These are phyloP conservation scores for Scatophagus argus DNA, from an alignment of 2,113 vertebrate genomes.

Conservation along the genomic window DNA sequence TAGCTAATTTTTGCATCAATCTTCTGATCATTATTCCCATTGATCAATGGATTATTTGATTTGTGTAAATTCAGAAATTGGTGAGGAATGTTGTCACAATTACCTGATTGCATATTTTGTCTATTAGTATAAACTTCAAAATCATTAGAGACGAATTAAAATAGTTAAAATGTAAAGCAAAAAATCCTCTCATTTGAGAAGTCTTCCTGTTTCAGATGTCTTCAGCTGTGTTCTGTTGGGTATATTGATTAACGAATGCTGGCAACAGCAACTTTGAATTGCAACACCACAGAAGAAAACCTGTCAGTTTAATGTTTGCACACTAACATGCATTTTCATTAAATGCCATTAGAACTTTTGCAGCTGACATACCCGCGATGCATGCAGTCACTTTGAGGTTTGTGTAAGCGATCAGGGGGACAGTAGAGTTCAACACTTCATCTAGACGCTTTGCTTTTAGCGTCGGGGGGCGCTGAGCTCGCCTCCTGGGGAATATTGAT, in stretches of 20 bases:
- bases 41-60: no score
- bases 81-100: no score
- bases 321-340: neutral
- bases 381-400: neutral
- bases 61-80: no score
- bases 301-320: neutral
- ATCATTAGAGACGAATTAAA: no score
- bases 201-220: no score
- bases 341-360: neutral
- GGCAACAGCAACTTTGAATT: no score
- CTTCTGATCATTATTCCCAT: no score
- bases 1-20: no score
- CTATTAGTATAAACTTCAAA: no score
- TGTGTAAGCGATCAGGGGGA: neutral
- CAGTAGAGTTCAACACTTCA: neutral
- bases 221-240: slow-evolving; percentile 1
- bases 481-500: slow-evolving; percentile 34
- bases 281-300: slow-evolving; percentile 24
- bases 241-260: no score
- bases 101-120: no score
- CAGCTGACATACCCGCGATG: neutral
- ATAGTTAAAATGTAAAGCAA: neutral
- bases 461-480: neutral
- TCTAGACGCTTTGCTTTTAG: neutral
- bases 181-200: neutral